Evolutionary conservation across 2,113 vertebrate genomes (phyloP).

Genomic region (Argyrosomus japonicus): DNA sequence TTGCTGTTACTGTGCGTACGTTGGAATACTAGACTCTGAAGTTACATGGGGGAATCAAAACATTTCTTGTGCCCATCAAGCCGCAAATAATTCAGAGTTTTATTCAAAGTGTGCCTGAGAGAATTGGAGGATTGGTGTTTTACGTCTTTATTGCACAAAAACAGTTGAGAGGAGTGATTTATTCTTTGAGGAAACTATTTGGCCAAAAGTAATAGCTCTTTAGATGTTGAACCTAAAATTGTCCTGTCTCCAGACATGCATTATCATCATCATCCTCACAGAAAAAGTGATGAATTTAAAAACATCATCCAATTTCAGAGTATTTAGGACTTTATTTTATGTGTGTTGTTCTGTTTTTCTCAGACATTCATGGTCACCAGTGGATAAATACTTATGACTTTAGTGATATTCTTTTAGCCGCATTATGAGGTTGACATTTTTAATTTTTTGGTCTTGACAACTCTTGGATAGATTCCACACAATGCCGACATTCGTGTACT

Average conservation of each 20-base stretch:
- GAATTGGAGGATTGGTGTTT: constrained; percentile 18
- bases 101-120: constrained; percentile 37
- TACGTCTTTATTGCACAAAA: constrained; percentile 28
- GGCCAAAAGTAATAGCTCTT: constrained; percentile 35
- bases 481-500: not conserved
- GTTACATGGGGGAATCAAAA: constrained; percentile 41
- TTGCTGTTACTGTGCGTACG: constrained; percentile 17
- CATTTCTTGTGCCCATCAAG: constrained; percentile 24
- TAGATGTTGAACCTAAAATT: constrained; percentile 31
- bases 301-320: constrained; percentile 17
- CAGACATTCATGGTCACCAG: not conserved
- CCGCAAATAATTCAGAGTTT: constrained; percentile 31
- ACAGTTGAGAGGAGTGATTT: constrained; percentile 23
- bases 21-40: constrained; percentile 33
- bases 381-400: not conserved
- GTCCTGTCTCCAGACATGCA: constrained; percentile 22
- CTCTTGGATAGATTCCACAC: not conserved
- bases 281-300: constrained; percentile 30
- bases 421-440: not conserved
- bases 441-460: not conserved
- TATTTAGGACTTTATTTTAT: too few species aligned
- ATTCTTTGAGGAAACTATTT: constrained; percentile 28
- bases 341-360: not conserved
- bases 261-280: constrained; percentile 40
- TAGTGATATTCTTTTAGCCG: not conserved